Evolutionary conservation across 2,113 vertebrate genomes (phyloP), one percentile per base, ranked within the genome.

Genomic region (Atractosteus spatula): DNA sequence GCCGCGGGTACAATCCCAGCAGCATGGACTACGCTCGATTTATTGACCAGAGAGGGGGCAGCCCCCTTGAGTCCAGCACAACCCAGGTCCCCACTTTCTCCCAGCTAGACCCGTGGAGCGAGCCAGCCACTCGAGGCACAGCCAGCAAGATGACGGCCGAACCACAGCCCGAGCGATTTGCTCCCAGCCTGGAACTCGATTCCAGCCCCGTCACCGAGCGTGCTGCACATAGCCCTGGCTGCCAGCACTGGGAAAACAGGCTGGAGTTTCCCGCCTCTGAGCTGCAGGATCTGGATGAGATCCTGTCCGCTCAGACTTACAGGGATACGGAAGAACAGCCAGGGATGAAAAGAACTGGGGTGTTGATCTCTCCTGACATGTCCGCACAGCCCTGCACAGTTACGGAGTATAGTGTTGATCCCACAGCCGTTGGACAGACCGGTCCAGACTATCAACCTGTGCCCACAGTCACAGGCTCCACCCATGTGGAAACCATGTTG

Each of bases 261-360:
- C 14, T 63, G 8, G 64, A 76, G 47, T 69, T 78, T 17, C 66
- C 72, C 8, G 43, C 66, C 29, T 45, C 61, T n/a, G 64, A 78
- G 61, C 64, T 74, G 17, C 75, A 71, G 66, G 54, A 29, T 3
- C 42, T 66, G 45, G 76, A 79, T 14, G 68, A 76, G 44, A 47
- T 76, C 13, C 68, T 65, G 7, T 73, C 70, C 1, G 47, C 62
- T 44, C 72, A 77, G 16, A 41, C 70, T 7, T 71, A 64, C 43
- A 70, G 17, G 41, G 71, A 69, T 29, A 29, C 29, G 43, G 65
- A 7, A 44, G 5, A 3, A 12, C 51, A 7, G 3, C 12, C 45
- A 4, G 42, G 59, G 43, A 13, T 1, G 10, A 64, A 59, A 17
- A 41, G 42, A 47, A 7, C 55, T 13, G 6, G 43, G 54, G 16